Evolutionary conservation across 2,888 invertebrate genomes (phyloP).

Genomic region (Chrysomela aeneicollis): DNA sequence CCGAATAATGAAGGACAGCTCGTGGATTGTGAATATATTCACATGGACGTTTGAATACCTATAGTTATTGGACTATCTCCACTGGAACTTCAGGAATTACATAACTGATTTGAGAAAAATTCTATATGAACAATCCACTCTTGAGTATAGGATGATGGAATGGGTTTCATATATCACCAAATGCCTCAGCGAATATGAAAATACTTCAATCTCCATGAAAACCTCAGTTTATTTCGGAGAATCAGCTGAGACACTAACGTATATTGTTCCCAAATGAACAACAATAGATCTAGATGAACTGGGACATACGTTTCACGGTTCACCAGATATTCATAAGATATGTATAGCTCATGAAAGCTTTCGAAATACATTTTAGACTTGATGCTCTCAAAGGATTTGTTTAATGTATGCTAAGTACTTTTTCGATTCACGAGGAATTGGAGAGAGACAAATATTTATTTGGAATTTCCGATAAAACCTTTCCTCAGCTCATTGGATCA

Average conservation of each 20-base stretch:
- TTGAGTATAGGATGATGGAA: no score
- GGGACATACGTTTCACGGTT: constrained; percentile 23
- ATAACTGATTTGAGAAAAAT: no score
- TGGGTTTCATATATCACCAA: no score
- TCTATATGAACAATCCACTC: no score
- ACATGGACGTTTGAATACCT: no score
- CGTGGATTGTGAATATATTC: no score
- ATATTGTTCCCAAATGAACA: neutral
- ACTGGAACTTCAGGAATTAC: no score
- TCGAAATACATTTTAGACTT: constrained; percentile 27
- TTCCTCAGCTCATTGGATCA: neutral
- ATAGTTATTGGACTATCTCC: no score
- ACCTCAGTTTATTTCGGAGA: no score
- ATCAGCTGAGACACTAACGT: constrained; percentile 15
- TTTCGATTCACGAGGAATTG: constrained; percentile 27
- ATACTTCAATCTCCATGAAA: no score
- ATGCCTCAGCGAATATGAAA: no score
- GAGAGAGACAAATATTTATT: constrained; percentile 1
- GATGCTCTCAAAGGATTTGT: constrained; percentile 31
- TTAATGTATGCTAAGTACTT: constrained; percentile 27
- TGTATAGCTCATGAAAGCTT: constrained; percentile 30
- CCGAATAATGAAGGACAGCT: no score
- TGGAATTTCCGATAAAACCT: neutral
- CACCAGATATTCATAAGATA: constrained; percentile 31
- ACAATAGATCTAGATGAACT: neutral